A percentile compares a stretch with the other conserved stretches of the same genome.
These are phyloP conservation scores for Crypturellus undulatus DNA, from an alignment of 2,113 vertebrate species.

Conservation along the genomic window DNA sequence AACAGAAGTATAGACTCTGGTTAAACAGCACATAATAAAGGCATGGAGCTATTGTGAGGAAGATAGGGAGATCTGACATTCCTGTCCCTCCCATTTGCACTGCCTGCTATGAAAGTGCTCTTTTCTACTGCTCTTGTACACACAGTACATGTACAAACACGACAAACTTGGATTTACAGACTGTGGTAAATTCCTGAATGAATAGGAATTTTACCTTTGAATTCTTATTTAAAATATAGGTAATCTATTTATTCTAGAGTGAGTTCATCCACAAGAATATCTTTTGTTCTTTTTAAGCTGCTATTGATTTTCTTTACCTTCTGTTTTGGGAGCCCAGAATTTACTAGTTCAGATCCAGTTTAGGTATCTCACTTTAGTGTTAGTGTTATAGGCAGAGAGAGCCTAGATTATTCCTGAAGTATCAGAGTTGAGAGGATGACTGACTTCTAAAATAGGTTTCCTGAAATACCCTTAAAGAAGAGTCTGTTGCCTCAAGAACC, in stretches of 20 bases:
- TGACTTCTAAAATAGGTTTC: not conserved
- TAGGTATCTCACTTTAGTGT: not conserved
- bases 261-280: not conserved
- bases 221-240: not conserved
- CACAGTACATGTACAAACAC: no score
- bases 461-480: not conserved
- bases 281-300: not conserved
- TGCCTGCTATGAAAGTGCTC: no score
- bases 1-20: not conserved
- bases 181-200: not conserved
- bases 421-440: not conserved
- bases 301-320: not conserved
- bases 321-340: not conserved
- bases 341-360: not conserved
- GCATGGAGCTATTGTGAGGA: no score
- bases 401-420: not conserved
- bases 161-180: no score
- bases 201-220: not conserved
- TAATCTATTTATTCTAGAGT: not conserved
- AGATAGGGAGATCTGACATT: no score
- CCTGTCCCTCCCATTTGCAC: no score
- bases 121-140: no score
- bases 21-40: not conserved
- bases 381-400: not conserved
- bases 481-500: not conserved